Evolutionary conservation across 2,797 vertebrate species (phyloP).

Genomic region (Sorex maritimensis): DNA sequence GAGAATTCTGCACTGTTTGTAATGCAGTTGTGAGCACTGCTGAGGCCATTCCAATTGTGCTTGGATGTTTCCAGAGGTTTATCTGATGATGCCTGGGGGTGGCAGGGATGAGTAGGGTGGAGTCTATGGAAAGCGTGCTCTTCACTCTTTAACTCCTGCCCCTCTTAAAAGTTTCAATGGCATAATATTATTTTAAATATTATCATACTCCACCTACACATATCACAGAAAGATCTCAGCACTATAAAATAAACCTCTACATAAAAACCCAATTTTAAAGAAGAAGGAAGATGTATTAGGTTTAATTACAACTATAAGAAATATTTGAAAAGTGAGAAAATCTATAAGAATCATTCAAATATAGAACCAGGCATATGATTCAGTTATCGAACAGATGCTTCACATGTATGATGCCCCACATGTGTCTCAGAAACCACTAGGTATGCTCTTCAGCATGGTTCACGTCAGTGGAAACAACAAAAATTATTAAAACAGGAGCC

Average conservation of each 20-base stretch:
- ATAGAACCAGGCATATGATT: too few species aligned
- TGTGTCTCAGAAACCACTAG: too few species aligned
- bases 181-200: neutral
- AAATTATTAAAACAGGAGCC: too few species aligned
- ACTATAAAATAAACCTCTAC: neutral
- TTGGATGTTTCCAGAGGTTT: too few species aligned
- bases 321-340: neutral
- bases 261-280: neutral
- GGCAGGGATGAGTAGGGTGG: too few species aligned
- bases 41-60: too few species aligned
- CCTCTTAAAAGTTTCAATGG: neutral
- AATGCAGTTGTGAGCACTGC: too few species aligned
- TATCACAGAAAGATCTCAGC: neutral
- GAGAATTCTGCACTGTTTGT: too few species aligned
- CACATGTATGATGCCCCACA: neutral
- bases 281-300: neutral
- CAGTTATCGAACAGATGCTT: too few species aligned
- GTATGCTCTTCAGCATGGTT: neutral
- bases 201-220: neutral
- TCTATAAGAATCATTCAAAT: neutral
- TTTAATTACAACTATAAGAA: neutral
- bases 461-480: neutral
- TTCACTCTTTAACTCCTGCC: neutral
- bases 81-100: too few species aligned
- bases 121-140: too few species aligned